Conservation (phyloP, 1,140 invertebrate genomes). For the Atopsyche davidsoni region DNA sequence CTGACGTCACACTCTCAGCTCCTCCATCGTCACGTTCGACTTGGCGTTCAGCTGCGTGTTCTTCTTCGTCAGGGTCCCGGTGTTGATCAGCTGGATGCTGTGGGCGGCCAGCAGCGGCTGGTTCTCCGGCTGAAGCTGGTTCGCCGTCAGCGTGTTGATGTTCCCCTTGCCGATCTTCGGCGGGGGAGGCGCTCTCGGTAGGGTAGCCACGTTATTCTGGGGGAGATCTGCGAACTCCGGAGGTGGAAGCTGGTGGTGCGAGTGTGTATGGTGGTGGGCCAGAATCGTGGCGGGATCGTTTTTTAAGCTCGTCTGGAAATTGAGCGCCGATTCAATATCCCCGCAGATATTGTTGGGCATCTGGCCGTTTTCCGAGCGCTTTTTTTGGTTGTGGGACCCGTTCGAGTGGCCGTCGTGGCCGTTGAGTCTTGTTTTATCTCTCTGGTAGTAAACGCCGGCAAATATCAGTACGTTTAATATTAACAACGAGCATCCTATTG, state of each 20-base stretch:
- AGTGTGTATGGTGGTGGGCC: constrained; percentile 60
- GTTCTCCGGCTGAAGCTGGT: constrained; percentile 56
- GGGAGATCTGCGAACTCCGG: constrained; percentile 71
- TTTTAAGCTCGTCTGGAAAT: constrained; percentile 56
- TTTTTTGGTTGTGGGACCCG: constrained; percentile 55
- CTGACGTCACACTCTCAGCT: constrained; percentile 72
- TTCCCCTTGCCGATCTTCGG: constrained; percentile 58
- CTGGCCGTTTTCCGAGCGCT: constrained; percentile 74
- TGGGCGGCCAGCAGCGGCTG: constrained; percentile 55
- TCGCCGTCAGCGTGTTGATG: constrained; percentile 52
- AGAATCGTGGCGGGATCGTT: constrained; percentile 60
- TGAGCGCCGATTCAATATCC: constrained; percentile 62
- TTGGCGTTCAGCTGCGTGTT: constrained; percentile 56
- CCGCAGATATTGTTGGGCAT: constrained; percentile 80
- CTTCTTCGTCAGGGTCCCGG: constrained; percentile 60
- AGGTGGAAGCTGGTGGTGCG: constrained; percentile 69
- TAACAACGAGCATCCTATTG: constrained; percentile 86
- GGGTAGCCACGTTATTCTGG: constrained; percentile 59
- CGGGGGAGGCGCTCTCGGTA: constrained; percentile 64
- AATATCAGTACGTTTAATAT: constrained; percentile 90
- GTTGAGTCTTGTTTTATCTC: constrained; percentile 73
- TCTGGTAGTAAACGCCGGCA: constrained; percentile 88
- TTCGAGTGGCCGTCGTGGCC: constrained; percentile 49
- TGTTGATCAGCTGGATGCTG: constrained; percentile 63
- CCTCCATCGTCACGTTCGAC: constrained; percentile 65